Conservation (phyloP, 2,888 invertebrate species). For the Blomia tropicalis region DNA sequence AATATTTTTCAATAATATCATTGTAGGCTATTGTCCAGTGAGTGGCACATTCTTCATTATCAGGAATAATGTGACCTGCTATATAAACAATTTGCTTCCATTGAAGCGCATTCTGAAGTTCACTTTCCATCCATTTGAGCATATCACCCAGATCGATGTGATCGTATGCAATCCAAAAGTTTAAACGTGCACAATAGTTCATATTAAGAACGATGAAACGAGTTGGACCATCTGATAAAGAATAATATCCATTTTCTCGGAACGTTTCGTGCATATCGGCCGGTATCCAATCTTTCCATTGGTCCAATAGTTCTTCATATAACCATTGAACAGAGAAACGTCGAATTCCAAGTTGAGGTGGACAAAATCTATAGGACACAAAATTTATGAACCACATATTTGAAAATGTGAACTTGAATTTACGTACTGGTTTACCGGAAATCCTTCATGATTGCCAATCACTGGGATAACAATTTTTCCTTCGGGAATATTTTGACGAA, state of each 20-base stretch:
- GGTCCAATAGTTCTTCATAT: conserved; percentile 9
- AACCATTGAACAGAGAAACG: conserved; percentile 21
- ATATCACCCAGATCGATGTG: conserved; percentile 14
- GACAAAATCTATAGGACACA: conserved; percentile 11
- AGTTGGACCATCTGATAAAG: background rate
- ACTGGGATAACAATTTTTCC: conserved; percentile 22
- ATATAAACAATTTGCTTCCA: conserved; percentile 17
- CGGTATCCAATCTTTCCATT: conserved; percentile 25
- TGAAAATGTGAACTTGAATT: background rate
- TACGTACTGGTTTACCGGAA: conserved; percentile 24
- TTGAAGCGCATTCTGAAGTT: conserved; percentile 2
- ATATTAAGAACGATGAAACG: conserved; percentile 21
- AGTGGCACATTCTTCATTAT: conserved; percentile 17
- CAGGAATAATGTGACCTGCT: conserved; percentile 22
- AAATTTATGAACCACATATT: background rate
- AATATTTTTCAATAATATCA: conserved; percentile 16
- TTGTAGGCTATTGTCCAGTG: conserved; percentile 18
- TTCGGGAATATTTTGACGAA: conserved; percentile 9
- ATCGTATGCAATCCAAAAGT: conserved; percentile 20
- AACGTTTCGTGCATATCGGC: conserved; percentile 11
- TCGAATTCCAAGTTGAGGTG: conserved; percentile 8
- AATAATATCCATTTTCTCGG: conserved; percentile 18
- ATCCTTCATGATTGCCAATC: conserved; percentile 24
- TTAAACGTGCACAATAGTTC: conserved; percentile 22
- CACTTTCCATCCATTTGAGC: conserved; percentile 17